phyloP scores from a whole-genome alignment of 2,113 vertebrate species.

The Podarcis muralis region DNA sequence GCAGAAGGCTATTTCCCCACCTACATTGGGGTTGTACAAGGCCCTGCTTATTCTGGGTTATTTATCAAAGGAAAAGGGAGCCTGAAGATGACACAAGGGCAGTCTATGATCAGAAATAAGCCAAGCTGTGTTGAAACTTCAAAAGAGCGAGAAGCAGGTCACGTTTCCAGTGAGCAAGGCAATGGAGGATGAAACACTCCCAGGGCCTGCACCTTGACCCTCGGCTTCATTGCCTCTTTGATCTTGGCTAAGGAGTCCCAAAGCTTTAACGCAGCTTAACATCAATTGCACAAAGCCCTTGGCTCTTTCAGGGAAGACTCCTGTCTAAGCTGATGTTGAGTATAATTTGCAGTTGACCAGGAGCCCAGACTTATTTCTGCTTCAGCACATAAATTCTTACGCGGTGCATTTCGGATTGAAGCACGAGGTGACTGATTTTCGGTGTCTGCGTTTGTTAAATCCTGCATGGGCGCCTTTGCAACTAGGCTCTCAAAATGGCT shows the following conservation, averaged over 20 bases:
- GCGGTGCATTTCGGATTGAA: neutral
- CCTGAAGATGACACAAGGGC: conserved; percentile 14
- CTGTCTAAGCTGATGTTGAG: neutral
- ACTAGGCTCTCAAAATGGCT: neutral
- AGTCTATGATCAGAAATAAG: conserved; percentile 33
- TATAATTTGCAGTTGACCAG: neutral
- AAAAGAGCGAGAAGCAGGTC: conserved; percentile 16
- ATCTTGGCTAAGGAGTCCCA: conserved; percentile 36
- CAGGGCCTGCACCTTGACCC: conserved; percentile 48
- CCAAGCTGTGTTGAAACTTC: neutral
- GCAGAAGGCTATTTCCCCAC: conserved; percentile 16
- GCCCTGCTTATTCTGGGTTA: neutral
- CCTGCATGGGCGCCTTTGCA: neutral
- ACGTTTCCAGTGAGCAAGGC: conserved; percentile 2
- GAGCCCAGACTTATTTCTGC: neutral
- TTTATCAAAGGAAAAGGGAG: conserved; percentile 22
- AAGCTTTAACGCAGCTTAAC: conserved; percentile 23
- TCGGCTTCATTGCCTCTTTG: conserved; percentile 48
- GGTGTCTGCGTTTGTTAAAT: neutral
- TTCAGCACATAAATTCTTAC: neutral
- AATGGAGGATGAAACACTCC: conserved; percentile 46
- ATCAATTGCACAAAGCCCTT: neutral
- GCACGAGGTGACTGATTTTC: neutral
- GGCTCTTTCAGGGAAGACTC: neutral
- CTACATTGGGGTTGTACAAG: neutral